Conservation (phyloP, 1,140 invertebrate species). For the Uloborus diversus region DNA sequence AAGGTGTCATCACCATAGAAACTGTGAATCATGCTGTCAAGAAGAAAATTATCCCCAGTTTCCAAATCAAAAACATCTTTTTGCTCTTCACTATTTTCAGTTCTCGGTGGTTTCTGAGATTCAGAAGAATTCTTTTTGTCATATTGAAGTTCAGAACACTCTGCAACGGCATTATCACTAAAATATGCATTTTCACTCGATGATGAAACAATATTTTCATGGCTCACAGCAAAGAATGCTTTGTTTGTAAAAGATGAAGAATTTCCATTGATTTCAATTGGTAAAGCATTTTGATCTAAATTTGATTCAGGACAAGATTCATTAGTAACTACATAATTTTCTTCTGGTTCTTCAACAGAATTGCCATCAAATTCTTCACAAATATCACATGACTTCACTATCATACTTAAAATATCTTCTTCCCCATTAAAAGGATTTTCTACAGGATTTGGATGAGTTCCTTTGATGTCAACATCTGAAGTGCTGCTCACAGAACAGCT, state of each 20-base stretch:
- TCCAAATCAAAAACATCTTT: not conserved
- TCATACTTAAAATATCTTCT: constrained; percentile 33
- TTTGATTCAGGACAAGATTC: too few species aligned
- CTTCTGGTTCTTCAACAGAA: not conserved
- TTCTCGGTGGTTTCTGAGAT: not conserved
- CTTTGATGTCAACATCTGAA: not conserved
- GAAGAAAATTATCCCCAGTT: not conserved
- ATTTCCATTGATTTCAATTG: not conserved
- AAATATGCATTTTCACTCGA: not conserved
- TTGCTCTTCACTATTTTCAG: not conserved
- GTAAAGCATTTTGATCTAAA: not conserved
- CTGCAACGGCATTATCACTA: too few species aligned
- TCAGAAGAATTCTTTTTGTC: not conserved
- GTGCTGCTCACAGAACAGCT: not conserved
- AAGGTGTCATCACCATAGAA: constrained; percentile 45
- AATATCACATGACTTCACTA: constrained; percentile 36
- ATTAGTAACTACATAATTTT: not conserved
- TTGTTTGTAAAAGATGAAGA: not conserved
- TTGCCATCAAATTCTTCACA: constrained; percentile 15
- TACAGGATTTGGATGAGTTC: not conserved
- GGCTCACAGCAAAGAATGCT: not conserved
- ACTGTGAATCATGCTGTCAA: constrained; percentile 12
- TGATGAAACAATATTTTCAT: not conserved
- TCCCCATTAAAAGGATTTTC: not conserved
- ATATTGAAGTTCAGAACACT: too few species aligned